Percentiles rank a stretch among this genome's conserved stretches.
Evolutionary conservation across 2,797 vertebrate genomes (phyloP).

Genomic region (Alauda arvensis): DNA sequence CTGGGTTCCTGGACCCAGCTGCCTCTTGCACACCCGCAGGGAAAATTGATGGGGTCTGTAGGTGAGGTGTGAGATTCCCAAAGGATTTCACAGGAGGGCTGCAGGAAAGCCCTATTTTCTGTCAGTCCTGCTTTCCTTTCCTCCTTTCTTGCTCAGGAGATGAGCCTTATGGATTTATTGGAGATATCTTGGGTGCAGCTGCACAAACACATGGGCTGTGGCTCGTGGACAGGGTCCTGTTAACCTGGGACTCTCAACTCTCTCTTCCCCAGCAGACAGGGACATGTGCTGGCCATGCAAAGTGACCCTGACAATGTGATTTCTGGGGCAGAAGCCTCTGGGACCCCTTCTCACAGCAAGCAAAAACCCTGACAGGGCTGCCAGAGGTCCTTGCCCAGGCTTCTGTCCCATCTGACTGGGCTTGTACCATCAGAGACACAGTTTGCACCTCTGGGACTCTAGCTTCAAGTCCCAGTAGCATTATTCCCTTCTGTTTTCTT

Average conservation of each 20-base stretch:
- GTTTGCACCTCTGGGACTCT: neutral
- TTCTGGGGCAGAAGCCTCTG: neutral
- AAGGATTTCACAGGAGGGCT: neutral
- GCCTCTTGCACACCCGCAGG: neutral
- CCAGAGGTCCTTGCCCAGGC: neutral
- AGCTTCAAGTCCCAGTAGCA: neutral
- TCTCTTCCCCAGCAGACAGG: neutral
- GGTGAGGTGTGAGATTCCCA: neutral
- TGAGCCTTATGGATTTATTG: neutral
- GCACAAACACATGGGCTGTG: fast-evolving
- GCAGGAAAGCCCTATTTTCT: neutral
- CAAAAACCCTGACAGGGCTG: neutral
- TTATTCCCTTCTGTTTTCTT: neutral
- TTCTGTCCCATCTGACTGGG: fast-evolving
- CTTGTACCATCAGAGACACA: fast-evolving
- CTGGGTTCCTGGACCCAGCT: neutral
- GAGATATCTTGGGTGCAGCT: neutral
- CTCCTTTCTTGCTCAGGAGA: neutral
- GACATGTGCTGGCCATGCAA: neutral
- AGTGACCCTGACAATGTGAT: neutral
- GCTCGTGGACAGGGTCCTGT: neutral
- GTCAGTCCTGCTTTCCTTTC: conserved; percentile 2
- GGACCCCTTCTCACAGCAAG: neutral
- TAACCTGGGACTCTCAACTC: neutral
- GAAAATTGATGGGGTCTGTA: neutral